These are phyloP conservation scores for Campoplex capitator DNA, from an alignment of 2,888 invertebrate genomes.

Conservation along the genomic window DNA sequence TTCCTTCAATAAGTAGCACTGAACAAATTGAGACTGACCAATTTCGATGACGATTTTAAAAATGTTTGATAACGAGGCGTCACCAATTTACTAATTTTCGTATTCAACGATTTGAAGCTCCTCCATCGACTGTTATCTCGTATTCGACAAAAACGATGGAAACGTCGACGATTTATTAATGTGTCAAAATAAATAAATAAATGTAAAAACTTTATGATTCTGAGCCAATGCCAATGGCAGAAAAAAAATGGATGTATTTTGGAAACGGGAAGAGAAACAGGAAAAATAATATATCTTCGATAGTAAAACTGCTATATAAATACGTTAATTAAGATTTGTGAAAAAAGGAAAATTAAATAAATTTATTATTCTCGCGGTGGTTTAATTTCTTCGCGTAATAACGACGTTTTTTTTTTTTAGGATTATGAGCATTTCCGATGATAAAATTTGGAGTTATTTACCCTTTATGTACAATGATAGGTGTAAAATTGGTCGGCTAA, in stretches of 20 bases:
- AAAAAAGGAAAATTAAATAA: background rate
- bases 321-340: background rate
- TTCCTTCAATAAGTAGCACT: too few relatives aligned
- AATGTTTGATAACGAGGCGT: too few relatives aligned
- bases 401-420: background rate
- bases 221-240: too few relatives aligned
- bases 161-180: too few relatives aligned
- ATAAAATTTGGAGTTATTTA: slow-evolving; percentile 38
- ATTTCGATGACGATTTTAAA: too few relatives aligned
- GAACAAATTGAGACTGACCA: too few relatives aligned
- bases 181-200: too few relatives aligned
- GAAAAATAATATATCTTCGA: background rate
- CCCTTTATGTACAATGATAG: slow-evolving; percentile 64
- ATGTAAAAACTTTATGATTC: too few relatives aligned
- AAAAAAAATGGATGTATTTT: background rate
- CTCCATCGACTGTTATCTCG: too few relatives aligned
- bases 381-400: background rate
- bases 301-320: background rate
- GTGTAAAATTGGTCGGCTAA: slow-evolving; percentile 68
- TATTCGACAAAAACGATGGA: too few relatives aligned
- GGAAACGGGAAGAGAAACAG: background rate
- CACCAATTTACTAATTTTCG: too few relatives aligned
- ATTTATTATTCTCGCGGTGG: background rate
- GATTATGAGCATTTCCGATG: background rate
- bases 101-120: too few relatives aligned